phyloP scores from a whole-genome alignment of 1,140 invertebrate species.

The Drosophila kanapiae region DNA sequence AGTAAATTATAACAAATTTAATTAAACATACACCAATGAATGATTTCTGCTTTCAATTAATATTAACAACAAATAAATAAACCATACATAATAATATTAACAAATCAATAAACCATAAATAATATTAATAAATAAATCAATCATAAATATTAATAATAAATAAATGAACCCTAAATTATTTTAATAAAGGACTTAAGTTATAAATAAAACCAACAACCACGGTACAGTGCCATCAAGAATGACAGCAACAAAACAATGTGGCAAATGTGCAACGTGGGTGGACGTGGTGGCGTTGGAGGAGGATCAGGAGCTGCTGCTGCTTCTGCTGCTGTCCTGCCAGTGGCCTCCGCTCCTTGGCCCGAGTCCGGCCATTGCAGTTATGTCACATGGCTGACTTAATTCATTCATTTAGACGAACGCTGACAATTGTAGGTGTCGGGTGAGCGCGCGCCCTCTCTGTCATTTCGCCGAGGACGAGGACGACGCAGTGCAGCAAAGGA shows the following conservation, averaged over 20 bases:
- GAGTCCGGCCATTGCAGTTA: constrained; percentile 72
- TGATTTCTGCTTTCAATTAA: no score
- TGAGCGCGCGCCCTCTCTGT: constrained; percentile 59
- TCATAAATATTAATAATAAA: no score
- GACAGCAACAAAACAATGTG: constrained; percentile 78
- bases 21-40: no score
- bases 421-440: constrained; percentile 77
- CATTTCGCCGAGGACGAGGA: constrained; percentile 42
- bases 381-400: constrained; percentile 82
- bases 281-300: background rate
- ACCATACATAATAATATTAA: no score
- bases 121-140: no score
- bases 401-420: constrained; percentile 81
- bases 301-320: background rate
- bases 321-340: constrained; percentile 17
- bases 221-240: constrained; percentile 30
- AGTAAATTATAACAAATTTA: no score
- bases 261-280: constrained; percentile 71
- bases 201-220: background rate
- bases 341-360: constrained; percentile 9
- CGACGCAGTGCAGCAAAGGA: constrained; percentile 68
- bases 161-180: no score
- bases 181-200: background rate
- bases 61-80: no score
- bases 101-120: no score